Conservation (phyloP, 2,113 vertebrate genomes). For the Syngnathoides biaculeatus region DNA sequence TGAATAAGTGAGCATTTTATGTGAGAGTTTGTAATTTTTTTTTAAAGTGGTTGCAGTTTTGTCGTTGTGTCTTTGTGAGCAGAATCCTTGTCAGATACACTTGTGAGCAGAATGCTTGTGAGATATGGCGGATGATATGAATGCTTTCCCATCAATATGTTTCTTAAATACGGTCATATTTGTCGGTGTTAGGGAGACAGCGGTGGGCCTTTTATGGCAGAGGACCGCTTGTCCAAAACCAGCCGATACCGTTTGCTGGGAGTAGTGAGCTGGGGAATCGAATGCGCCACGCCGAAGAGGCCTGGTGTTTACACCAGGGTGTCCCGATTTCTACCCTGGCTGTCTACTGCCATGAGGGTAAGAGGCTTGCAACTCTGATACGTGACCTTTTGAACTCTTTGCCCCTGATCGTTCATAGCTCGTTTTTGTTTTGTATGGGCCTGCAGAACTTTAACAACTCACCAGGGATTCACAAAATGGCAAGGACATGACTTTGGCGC, state of each 20-base stretch:
- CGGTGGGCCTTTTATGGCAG: slow-evolving; percentile 84
- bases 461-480: slow-evolving; percentile 75
- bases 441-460: slow-evolving; percentile 71
- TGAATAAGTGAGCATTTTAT: too few species aligned
- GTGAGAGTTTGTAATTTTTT: too few species aligned
- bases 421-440: slow-evolving; percentile 23
- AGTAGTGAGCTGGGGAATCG: slow-evolving; percentile 90
- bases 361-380: slow-evolving; percentile 22
- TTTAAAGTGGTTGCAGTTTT: too few species aligned
- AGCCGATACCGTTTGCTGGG: slow-evolving; percentile 82
- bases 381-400: neutral
- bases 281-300: slow-evolving; percentile 86
- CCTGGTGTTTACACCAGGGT: slow-evolving; percentile 88
- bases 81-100: too few species aligned
- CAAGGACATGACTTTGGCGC: slow-evolving; percentile 57
- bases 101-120: neutral
- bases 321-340: slow-evolving; percentile 84
- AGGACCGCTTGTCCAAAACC: slow-evolving; percentile 80
- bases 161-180: neutral
- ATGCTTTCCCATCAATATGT: neutral
- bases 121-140: neutral
- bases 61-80: too few species aligned
- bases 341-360: slow-evolving; percentile 86
- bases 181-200: slow-evolving; percentile 81
- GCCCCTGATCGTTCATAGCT: neutral